Evolutionary conservation across 1,140 invertebrate species (phyloP).

Genomic region (Panulirus ornatus): DNA sequence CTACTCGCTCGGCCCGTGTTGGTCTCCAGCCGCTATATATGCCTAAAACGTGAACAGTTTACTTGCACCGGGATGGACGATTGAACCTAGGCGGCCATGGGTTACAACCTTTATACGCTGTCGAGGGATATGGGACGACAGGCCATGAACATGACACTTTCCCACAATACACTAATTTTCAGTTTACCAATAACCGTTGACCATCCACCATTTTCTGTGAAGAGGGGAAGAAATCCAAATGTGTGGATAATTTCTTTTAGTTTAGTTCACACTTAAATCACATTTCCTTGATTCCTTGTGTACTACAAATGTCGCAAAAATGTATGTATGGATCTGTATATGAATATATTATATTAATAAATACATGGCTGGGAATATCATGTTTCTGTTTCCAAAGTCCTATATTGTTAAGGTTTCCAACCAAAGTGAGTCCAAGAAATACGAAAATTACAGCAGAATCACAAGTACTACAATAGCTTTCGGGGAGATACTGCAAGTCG

Average conservation of each 20-base stretch:
- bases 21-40: constrained; percentile 1
- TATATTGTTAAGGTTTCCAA: too few species aligned
- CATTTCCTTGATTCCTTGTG: constrained; percentile 56
- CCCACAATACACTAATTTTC: neutral
- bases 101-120: neutral
- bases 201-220: constrained; percentile 21
- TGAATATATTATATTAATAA: constrained; percentile 67
- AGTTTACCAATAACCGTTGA: neutral
- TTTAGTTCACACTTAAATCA: constrained; percentile 28
- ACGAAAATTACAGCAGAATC: too few species aligned
- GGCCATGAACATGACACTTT: constrained; percentile 8
- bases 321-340: constrained; percentile 71
- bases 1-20: neutral
- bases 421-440: too few species aligned
- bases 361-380: constrained; percentile 57
- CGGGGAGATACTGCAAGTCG: too few species aligned
- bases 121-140: neutral
- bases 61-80: neutral
- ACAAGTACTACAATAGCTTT: too few species aligned
- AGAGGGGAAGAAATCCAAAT: constrained; percentile 43
- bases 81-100: neutral
- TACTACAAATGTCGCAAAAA: constrained; percentile 60
- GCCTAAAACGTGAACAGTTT: neutral
- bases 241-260: constrained; percentile 54
- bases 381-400: neutral